Base-by-base conservation (phyloP, 2,888 invertebrate genomes). In the Monoplex corrugatus region DNA sequence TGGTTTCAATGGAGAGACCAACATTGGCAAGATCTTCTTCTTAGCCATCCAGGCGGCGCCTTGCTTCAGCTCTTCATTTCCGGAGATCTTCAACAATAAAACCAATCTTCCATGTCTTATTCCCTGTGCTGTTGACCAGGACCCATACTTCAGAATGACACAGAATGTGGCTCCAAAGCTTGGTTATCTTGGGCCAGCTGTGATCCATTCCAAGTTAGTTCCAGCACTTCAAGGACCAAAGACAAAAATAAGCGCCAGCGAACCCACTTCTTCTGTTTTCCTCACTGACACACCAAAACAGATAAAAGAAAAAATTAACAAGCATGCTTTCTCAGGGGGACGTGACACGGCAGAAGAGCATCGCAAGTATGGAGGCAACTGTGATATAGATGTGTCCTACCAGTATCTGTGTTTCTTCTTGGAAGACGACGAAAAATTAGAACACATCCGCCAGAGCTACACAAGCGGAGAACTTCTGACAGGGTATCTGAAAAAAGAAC, bases 61-160 rank as follows among this genome's bases (percentile, higher is more conserved):
- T 0, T 98, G 98, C 0, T 97, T 99, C 93, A 95, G 96, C 87
- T 94, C 95, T 19, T 94, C 96, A 10, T 97, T 97, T 92, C 99
- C 99, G 0, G 97, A 98, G 91, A 98, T 99, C 94, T 99, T 99
- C 96, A 95, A 95, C 89, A 93, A 97, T 86, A 97, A 97, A 94
- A 97, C 98, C 94, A 97, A 97, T 93, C 97, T 98, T 84, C 97
- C 97, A 5, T 98, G 98, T 94, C 97, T 99, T 3, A 99, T 99
- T 91, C 99, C 99, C 0, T 99, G 99, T 96, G 99, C 99, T 16
- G 99, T 99, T 92, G 99, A 99, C 97, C 99, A 99, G 97, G 99
- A 99, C 96, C 99, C 99, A 0, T 99, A 99, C 96, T 99, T 99
- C 96, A 97, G 99, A 57, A 99, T 99, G 99, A 98, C 99, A 0